Percentiles rank a stretch among this genome's conserved stretches.
phyloP scores from a whole-genome alignment of 2,113 vertebrate species.

The Phaetusa simplex region DNA sequence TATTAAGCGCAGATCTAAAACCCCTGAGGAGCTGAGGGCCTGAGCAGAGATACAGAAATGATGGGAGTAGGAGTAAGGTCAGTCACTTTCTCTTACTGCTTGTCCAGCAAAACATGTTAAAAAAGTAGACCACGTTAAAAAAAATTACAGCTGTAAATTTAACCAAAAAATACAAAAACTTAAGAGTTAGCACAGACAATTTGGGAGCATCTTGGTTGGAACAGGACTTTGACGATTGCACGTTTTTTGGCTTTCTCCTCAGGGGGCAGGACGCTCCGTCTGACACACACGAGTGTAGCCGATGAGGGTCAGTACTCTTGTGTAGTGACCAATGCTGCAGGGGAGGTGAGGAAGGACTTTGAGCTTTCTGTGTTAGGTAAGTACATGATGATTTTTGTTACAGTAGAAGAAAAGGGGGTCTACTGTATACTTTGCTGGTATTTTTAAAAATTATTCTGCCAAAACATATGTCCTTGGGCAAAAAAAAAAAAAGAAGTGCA shows the following conservation, averaged over 20 bases:
- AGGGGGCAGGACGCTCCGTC: conserved; percentile 87
- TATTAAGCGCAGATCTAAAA: neutral
- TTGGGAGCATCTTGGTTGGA: neutral
- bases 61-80: neutral
- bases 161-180: neutral
- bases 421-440: neutral
- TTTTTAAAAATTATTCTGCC: neutral
- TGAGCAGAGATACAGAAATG: neutral
- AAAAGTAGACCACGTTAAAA: neutral
- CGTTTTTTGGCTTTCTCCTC: neutral
- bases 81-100: neutral
- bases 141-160: neutral
- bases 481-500: neutral
- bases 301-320: conserved; percentile 89
- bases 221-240: neutral
- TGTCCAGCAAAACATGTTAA: neutral
- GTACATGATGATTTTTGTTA: neutral
- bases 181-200: neutral
- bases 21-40: neutral
- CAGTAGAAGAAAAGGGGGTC: neutral
- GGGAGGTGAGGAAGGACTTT: conserved; percentile 87
- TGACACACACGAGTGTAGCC: conserved; percentile 76
- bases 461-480: fast-evolving
- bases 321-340: conserved; percentile 86
- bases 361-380: conserved; percentile 87